A percentile compares a stretch with the other conserved stretches of the same genome.
Evolutionary conservation across 2,888 invertebrate species (phyloP).

Genomic region (Lissocephala sabroskyi): DNA sequence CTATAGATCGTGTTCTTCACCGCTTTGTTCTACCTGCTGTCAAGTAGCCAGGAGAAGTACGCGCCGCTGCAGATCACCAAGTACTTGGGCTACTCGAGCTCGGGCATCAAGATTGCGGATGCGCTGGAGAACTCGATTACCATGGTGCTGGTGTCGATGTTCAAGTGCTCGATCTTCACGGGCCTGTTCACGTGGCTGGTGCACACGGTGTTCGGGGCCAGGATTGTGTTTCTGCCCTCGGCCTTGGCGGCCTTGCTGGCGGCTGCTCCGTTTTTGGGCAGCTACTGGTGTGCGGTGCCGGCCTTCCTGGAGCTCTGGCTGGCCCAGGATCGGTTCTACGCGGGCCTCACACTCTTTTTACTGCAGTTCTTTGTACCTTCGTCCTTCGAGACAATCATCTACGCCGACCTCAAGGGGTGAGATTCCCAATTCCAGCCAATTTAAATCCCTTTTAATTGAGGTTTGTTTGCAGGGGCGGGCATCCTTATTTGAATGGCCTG

Average conservation of each 20-base stretch:
- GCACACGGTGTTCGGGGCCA: conserved; percentile 94
- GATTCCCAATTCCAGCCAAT: conserved; percentile 14
- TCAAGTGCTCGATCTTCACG: conserved; percentile 97
- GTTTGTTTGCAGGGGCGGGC: conserved; percentile 81
- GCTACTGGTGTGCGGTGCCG: conserved; percentile 95
- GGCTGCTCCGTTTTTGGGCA: conserved; percentile 95
- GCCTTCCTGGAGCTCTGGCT: conserved; percentile 97
- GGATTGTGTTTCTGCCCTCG: conserved; percentile 95
- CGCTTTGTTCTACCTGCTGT: conserved; percentile 94
- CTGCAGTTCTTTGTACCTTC: conserved; percentile 90
- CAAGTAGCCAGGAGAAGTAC: conserved; percentile 88
- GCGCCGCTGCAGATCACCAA: conserved; percentile 94
- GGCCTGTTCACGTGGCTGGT: conserved; percentile 99
- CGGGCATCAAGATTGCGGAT: conserved; percentile 84
- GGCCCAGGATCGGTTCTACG: conserved; percentile 86
- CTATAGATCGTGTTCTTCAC: conserved; percentile 97
- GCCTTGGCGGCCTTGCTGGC: conserved; percentile 90
- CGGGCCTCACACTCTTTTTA: conserved; percentile 85
- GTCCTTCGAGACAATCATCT: conserved; percentile 95
- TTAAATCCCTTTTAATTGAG: conserved; percentile 5
- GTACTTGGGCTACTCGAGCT: conserved; percentile 82
- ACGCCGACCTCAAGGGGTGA: conserved; percentile 97
- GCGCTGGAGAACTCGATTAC: conserved; percentile 91
- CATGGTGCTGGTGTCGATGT: conserved; percentile 95
- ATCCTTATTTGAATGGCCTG: conserved; percentile 96